Evolutionary conservation across 92 coral and sea anemone genomes (phyloP).

Genomic region (Parazoanthus atlanticus): DNA sequence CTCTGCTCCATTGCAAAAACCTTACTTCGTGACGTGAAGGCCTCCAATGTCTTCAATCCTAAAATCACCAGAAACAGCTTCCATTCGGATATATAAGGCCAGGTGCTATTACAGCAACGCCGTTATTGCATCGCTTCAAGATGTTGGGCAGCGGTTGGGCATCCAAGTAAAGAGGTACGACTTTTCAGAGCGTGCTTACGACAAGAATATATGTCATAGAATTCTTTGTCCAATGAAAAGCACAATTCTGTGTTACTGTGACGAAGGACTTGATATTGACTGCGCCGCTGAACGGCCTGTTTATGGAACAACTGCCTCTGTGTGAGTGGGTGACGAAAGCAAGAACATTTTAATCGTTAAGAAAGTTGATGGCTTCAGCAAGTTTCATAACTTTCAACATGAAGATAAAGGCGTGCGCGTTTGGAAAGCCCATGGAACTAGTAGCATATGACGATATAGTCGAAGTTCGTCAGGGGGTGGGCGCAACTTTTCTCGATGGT

Average conservation of each 20-base stretch:
- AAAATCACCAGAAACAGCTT: conserved; percentile 34
- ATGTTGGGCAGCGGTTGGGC: conserved; percentile 46
- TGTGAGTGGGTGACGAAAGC: conserved; percentile 50
- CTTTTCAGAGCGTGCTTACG: conserved; percentile 58
- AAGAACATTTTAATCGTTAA: conserved; percentile 46
- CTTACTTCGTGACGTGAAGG: conserved; percentile 35
- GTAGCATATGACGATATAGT: too few species aligned
- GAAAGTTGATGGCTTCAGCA: conserved; percentile 60
- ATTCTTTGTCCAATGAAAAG: conserved; percentile 60
- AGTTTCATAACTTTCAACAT: conserved; percentile 55
- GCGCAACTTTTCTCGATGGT: conserved; percentile 50
- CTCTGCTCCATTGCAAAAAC: conserved; percentile 50
- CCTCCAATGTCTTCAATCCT: conserved; percentile 13
- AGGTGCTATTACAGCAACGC: conserved; percentile 56
- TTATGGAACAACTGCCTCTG: neutral
- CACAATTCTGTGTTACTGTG: conserved; percentile 42
- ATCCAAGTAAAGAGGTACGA: conserved; percentile 38
- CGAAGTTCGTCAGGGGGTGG: conserved; percentile 23
- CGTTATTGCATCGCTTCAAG: conserved; percentile 47
- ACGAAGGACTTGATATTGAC: conserved; percentile 62
- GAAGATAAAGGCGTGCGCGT: conserved; percentile 56
- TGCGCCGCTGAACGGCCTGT: conserved; percentile 58
- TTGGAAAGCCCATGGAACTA: conserved; percentile 58
- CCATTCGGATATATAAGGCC: conserved; percentile 51
- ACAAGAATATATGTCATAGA: conserved; percentile 57